A percentile compares a stretch with the other conserved stretches of the same genome.
Conservation (phyloP, 1,140 invertebrate genomes). For the Polypedilum vanderplanki region DNA sequence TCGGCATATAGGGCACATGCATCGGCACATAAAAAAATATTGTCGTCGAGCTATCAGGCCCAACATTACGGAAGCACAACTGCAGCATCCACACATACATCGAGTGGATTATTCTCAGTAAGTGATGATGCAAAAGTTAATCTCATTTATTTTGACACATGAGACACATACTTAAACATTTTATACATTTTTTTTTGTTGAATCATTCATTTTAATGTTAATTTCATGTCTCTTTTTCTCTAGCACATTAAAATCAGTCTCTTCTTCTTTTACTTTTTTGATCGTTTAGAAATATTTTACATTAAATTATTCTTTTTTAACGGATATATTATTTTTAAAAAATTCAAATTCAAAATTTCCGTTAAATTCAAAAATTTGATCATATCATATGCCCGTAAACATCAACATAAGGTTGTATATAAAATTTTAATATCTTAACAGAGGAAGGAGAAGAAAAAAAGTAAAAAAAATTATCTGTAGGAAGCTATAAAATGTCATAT, state of each 20-base stretch:
- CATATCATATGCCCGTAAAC: too few species aligned
- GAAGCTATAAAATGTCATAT: slow-evolving; percentile 12
- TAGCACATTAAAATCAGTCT: too few species aligned
- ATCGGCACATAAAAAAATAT: slow-evolving; percentile 74
- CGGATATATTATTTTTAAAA: too few species aligned
- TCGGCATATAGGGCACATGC: slow-evolving; percentile 75
- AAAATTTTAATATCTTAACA: too few species aligned
- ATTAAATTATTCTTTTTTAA: too few species aligned
- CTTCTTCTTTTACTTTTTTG: too few species aligned
- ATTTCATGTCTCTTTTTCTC: neutral
- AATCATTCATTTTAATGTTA: slow-evolving; percentile 23
- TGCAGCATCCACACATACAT: slow-evolving; percentile 49
- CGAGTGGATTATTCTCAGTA: slow-evolving; percentile 51
- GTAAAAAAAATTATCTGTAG: neutral
- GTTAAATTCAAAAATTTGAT: too few species aligned
- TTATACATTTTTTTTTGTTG: neutral
- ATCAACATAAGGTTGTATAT: too few species aligned
- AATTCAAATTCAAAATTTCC: too few species aligned
- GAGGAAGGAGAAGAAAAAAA: neutral
- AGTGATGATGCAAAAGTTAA: slow-evolving; percentile 35
- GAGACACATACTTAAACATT: neutral
- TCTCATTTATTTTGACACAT: too few species aligned
- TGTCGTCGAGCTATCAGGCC: slow-evolving; percentile 65
- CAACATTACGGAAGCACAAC: slow-evolving; percentile 70
- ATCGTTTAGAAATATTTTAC: too few species aligned